Base-by-base conservation (phyloP, 37 sponge, comb jelly and placozoan species). In the Geodia barretti region DNA sequence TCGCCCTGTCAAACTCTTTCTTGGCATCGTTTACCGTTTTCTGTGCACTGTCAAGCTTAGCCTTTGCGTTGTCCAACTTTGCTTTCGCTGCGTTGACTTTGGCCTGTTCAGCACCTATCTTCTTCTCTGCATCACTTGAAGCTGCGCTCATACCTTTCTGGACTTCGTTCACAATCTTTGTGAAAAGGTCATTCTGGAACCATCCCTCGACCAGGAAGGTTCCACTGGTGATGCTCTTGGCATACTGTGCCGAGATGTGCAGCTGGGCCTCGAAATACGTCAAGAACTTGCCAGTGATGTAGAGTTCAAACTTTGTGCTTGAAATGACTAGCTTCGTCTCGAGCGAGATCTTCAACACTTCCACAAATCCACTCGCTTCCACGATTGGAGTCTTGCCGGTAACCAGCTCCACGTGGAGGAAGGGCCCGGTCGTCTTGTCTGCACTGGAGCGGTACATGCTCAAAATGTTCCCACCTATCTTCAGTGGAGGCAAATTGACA, bases 341-440 rank as follows among this genome's bases (percentile, higher is more conserved):
- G 8, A 65, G 7, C 5, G 67, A 65, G 19, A 65, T 65, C 8
- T n/a, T n/a, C 7, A 65, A 17, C 9, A 65, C 67, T 8, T n/a
- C 28, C 67, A 65, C 67, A 29, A 65, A 65, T 65, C 67, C 67
- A 65, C 67, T 65, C 5, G 67, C 67, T 47, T 47, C 54, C 7
- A 47, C 54, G 2, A 8, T 70, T 47, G 54, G 54, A 47, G 54
- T 7, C 14, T 47, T 47, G 11, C 14, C 14, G 7, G 54, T 47
- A 47, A 7, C 14, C 7, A 47, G 7, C 7, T 47, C 54, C 24
- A 17, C 67, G 7, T 65, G 7, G 8, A 65, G 20, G 19, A 65
- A 65, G 8, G 67, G 67, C 19, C 67, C 67, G 9, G 7, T n/a
- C 5, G 28, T 21, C 7, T 29, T n/a, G 19, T 65, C 67, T 65